Percentiles rank a stretch among this genome's conserved stretches.
phyloP scores from a whole-genome alignment of 2,888 invertebrate species.

The Dynastes maya region DNA sequence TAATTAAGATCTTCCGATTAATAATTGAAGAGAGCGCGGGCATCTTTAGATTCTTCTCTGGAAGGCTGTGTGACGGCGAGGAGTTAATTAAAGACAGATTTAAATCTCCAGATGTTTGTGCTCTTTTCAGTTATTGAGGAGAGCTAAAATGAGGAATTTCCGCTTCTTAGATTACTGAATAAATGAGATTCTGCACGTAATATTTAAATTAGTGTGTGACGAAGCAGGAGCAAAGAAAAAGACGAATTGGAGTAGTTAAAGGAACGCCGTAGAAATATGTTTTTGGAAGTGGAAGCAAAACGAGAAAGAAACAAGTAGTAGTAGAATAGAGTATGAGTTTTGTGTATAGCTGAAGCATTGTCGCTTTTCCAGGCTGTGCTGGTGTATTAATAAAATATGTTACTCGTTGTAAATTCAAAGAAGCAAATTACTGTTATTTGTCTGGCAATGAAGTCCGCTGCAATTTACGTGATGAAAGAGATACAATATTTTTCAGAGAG shows the following conservation, averaged over 20 bases:
- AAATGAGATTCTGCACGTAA: slow-evolving; percentile 50
- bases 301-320: not conserved
- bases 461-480: too few relatives aligned
- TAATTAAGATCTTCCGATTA: slow-evolving; percentile 52
- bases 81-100: slow-evolving; percentile 57
- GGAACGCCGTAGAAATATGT: not conserved
- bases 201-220: slow-evolving; percentile 48
- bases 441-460: too few relatives aligned
- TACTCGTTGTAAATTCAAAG: not conserved
- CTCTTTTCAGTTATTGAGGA: slow-evolving; percentile 55
- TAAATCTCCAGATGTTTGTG: slow-evolving; percentile 54
- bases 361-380: not conserved
- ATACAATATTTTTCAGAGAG: too few relatives aligned
- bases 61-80: slow-evolving; percentile 45
- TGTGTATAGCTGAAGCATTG: not conserved
- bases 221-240: slow-evolving; percentile 11
- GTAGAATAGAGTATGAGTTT: not conserved
- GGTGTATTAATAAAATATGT: slow-evolving; percentile 25
- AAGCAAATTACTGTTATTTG: not conserved
- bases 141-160: slow-evolving; percentile 45
- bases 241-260: slow-evolving; percentile 9
- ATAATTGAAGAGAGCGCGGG: slow-evolving; percentile 49
- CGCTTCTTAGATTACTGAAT: slow-evolving; percentile 48
- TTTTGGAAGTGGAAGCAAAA: not conserved
- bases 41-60: slow-evolving; percentile 28